Evolutionary conservation across 2,797 vertebrate genomes (phyloP).

Genomic region (Pterois miles): DNA sequence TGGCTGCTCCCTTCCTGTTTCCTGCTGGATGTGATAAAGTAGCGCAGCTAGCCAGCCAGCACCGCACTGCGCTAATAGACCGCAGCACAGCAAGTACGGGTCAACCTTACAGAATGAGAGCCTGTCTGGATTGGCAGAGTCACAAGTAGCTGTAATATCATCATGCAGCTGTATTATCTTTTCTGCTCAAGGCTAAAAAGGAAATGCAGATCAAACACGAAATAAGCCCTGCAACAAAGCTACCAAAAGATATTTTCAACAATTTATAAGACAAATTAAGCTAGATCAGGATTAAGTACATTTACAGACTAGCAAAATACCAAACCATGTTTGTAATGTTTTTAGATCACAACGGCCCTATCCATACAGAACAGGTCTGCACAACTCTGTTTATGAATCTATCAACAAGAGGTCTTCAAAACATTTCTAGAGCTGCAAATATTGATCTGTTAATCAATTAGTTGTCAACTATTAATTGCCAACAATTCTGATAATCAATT

Average conservation of each 20-base stretch:
- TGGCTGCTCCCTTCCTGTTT: conserved; percentile 86
- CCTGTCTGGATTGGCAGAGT: conserved; percentile 55
- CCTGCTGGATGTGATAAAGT: conserved; percentile 83
- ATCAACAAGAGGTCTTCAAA: not conserved
- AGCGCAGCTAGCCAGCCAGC: conserved; percentile 58
- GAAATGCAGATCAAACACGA: conserved; percentile 47
- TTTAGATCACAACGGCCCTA: not conserved
- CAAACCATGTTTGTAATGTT: not conserved
- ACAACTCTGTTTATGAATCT: not conserved
- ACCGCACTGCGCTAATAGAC: conserved; percentile 52
- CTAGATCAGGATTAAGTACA: not conserved
- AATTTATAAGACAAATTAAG: not conserved
- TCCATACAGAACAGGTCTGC: not conserved
- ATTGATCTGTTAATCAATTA: too few species aligned
- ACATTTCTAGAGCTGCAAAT: not conserved
- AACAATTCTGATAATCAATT: too few species aligned
- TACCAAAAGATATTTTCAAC: conserved; percentile 5
- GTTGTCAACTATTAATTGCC: too few species aligned
- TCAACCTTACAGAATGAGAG: conserved; percentile 59
- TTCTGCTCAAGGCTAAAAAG: conserved; percentile 37
- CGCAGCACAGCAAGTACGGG: conserved; percentile 61
- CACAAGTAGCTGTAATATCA: conserved; percentile 62
- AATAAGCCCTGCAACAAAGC: conserved; percentile 8
- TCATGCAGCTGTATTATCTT: conserved; percentile 60
- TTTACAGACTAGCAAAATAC: not conserved